Conservation (phyloP, 30 jellyfish, hydroid and myxozoan genomes). For the Aurelia aurita complex sp. Pacific region DNA sequence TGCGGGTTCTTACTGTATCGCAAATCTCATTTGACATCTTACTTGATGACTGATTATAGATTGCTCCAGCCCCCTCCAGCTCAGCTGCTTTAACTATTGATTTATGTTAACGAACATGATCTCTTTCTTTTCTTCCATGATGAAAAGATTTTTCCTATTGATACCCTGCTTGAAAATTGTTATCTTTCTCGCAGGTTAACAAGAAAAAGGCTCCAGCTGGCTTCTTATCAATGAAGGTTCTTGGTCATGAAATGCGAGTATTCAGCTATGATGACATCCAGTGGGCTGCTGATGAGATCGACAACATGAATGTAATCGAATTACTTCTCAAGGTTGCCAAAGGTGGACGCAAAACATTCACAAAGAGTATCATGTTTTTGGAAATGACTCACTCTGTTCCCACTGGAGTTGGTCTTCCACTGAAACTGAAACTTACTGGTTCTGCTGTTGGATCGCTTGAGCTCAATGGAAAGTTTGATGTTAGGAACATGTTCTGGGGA, state of each 20-base stretch:
- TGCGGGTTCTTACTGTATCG: too few species aligned
- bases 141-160: too few species aligned
- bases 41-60: too few species aligned
- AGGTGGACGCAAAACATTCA: constrained; percentile 99
- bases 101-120: too few species aligned
- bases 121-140: too few species aligned
- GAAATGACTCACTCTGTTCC: constrained; percentile 97
- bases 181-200: constrained; percentile 60
- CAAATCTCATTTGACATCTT: too few species aligned
- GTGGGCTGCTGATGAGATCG: constrained; percentile 91
- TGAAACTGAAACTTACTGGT: constrained; percentile 86
- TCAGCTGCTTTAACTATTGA: too few species aligned
- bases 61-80: too few species aligned
- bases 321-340: constrained; percentile 86
- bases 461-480: constrained; percentile 95
- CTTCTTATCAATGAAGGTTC: constrained; percentile 80
- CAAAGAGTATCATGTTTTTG: constrained; percentile 96
- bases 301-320: constrained; percentile 96
- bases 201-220: constrained; percentile 82
- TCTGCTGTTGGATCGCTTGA: constrained; percentile 95
- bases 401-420: constrained; percentile 97
- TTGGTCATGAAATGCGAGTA: constrained; percentile 95
- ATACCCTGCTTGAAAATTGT: not conserved
- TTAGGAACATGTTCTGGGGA: constrained; percentile 99
- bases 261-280: constrained; percentile 94